Percentiles rank a stretch among this genome's conserved stretches.
phyloP scores from a whole-genome alignment of 2,113 vertebrate genomes.

The Actenoides hombroni region DNA sequence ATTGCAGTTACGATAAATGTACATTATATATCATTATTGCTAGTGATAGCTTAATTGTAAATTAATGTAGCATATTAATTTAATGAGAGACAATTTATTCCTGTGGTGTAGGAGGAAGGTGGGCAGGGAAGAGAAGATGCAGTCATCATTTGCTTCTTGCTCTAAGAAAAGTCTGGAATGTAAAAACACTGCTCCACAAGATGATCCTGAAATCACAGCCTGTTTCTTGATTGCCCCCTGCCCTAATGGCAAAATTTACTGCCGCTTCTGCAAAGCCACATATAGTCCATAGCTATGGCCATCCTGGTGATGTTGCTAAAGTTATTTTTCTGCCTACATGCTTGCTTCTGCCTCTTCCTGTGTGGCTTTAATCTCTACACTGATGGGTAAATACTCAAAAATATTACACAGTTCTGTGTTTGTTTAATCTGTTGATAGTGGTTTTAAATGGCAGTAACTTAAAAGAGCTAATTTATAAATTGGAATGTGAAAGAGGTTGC shows the following conservation, averaged over 20 bases:
- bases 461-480: neutral
- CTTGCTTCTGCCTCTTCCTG: neutral
- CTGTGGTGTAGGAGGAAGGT: neutral
- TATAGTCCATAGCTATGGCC: neutral
- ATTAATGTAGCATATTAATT: slow-evolving; percentile 15
- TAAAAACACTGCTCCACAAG: neutral
- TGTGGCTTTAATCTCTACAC: neutral
- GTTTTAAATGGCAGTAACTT: neutral
- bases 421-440: neutral
- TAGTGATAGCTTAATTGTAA: slow-evolving; percentile 33
- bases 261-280: neutral
- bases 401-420: neutral
- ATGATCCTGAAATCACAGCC: neutral
- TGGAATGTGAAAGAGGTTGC: neutral
- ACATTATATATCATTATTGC: neutral
- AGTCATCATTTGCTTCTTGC: neutral
- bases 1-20: neutral
- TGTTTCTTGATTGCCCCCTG: neutral
- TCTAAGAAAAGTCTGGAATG: neutral
- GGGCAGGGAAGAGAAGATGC: neutral
- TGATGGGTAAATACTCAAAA: neutral
- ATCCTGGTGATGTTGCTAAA: neutral
- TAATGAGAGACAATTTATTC: slow-evolving; percentile 14
- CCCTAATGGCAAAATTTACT: neutral
- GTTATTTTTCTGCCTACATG: neutral